Evolutionary conservation across 2,113 vertebrate genomes (phyloP), one percentile per base, ranked within the genome.

Genomic region (Numida meleagris): DNA sequence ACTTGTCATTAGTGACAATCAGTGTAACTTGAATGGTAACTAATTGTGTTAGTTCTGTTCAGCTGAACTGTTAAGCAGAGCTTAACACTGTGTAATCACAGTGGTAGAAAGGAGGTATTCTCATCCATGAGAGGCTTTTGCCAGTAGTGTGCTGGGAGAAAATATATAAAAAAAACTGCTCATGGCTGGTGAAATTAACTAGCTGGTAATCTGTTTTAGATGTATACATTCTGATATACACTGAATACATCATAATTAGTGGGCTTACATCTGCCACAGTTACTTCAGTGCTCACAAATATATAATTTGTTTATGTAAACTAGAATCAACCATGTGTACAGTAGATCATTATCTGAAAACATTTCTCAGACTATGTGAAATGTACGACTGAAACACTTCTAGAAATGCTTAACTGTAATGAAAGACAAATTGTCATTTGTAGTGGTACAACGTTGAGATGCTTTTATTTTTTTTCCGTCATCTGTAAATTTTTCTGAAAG

Each of bases 251-350:
- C 84, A 91, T 95, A 95, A 92, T 97, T 94, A 96, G 95, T 91
- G 80, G 74, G 71, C 83, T 96, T 96, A 59, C 82, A 90, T 93
- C 78, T 77, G 68, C 94, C 45, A 62, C 82, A 85, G 65, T 93
- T 90, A 82, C 65, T 94, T 93, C 86, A 95, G 71, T 3, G 6
- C 71, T 75, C 46, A 86, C 88, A 91, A 93, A 91, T 80, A 67
- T 80, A 55, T 85, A 93, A 95, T 89, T 95, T 95, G 88, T 86
- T 95, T 97, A 92, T 92, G 94, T 95, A 95, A 97, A 87, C 85
- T 78, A 46, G 85, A 91, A 90, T 81, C 77, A 88, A 4, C 85
- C 81, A 89, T 90, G 75, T 94, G 90, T 89, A 86, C 59, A 48
- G n/a, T 85, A 59, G 84, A 70, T 96, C 77, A 67, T 87, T 94